A percentile compares a stretch with the other conserved stretches of the same genome.
Conservation (phyloP, 2,888 invertebrate genomes). For the Congeria kusceri region DNA sequence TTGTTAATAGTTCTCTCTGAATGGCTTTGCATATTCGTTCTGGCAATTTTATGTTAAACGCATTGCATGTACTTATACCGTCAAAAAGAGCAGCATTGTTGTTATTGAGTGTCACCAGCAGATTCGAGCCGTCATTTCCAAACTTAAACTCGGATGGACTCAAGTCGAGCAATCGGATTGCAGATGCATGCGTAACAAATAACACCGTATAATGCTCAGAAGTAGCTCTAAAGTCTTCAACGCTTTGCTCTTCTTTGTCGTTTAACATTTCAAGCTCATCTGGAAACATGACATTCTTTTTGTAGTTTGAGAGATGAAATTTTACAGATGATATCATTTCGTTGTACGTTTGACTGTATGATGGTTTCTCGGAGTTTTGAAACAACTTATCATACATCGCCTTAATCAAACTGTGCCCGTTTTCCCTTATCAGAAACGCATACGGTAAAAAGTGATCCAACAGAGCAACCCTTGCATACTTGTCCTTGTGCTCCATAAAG, state of each 20-base stretch:
- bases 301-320: constrained; percentile 1
- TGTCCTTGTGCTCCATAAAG: constrained; percentile 16
- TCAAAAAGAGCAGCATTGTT: constrained; percentile 17
- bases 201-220: too few species aligned
- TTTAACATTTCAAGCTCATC: background rate
- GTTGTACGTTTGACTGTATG: constrained; percentile 9
- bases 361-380: background rate
- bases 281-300: background rate
- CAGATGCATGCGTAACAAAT: constrained; percentile 20
- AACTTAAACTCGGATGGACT: background rate
- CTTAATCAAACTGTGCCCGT: background rate
- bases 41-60: background rate
- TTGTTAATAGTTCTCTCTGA: constrained; percentile 26
- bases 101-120: constrained; percentile 3
- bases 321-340: constrained; percentile 6
- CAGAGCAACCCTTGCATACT: background rate
- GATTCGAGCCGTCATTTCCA: constrained; percentile 12
- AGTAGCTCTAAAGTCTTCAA: too few species aligned
- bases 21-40: background rate
- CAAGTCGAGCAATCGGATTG: background rate
- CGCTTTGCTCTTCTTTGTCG: background rate
- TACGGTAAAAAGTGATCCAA: constrained; percentile 6
- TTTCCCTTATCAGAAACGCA: constrained; percentile 12
- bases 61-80: background rate
- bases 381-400: constrained; percentile 20